Conservation (phyloP, 1,140 invertebrate species). For the Globodera rostochiensis region DNA sequence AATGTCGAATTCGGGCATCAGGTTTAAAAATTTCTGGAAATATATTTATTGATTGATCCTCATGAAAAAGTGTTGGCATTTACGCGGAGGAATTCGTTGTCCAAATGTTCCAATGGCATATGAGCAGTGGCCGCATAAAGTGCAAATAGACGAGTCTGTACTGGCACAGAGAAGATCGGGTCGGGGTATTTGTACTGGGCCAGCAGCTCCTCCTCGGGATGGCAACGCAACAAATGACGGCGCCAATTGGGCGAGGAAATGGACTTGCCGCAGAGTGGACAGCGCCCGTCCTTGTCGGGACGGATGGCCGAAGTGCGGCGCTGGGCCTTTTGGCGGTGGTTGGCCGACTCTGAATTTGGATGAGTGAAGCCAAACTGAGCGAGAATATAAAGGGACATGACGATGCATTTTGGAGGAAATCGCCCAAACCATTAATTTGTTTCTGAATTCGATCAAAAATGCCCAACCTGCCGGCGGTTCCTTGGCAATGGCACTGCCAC, state of each 20-base stretch:
- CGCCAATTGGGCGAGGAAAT: slow-evolving; percentile 13
- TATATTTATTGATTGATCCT: background rate
- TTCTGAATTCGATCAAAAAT: too few species aligned
- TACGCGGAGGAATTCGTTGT: slow-evolving; percentile 6
- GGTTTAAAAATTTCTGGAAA: background rate
- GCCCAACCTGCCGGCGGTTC: background rate
- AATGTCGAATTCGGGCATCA: slow-evolving; percentile 8
- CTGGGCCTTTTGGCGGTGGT: background rate
- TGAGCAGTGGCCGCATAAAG: slow-evolving; percentile 13
- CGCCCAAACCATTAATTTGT: too few species aligned
- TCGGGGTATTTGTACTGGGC: slow-evolving; percentile 11
- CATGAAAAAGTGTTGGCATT: background rate
- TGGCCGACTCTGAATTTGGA: background rate
- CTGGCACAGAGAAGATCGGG: background rate
- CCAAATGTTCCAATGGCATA: slow-evolving; percentile 6
- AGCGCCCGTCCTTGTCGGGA: slow-evolving; percentile 6
- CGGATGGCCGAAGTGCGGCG: slow-evolving; percentile 6
- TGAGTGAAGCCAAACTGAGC: too few species aligned
- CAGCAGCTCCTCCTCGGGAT: slow-evolving; percentile 3
- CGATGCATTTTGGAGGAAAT: too few species aligned
- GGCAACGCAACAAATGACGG: background rate
- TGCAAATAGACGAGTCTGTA: background rate
- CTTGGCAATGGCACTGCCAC: background rate
- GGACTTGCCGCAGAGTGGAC: slow-evolving; percentile 5
- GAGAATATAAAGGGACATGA: too few species aligned